Evolutionary conservation across 2,797 vertebrate genomes (phyloP).

Genomic region (Glyptemys insculpta): DNA sequence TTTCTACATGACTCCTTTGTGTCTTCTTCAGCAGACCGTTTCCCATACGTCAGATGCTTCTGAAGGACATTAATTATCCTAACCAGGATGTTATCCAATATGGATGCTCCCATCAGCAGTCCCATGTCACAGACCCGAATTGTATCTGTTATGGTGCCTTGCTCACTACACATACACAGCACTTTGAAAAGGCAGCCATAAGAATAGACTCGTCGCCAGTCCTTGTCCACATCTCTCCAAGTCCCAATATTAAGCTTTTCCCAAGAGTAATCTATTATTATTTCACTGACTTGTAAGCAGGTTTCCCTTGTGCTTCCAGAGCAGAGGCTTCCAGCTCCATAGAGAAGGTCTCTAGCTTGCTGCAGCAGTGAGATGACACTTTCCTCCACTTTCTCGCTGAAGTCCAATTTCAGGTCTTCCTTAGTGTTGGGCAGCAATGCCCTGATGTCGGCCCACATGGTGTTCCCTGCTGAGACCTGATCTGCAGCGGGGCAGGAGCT

Average conservation of each 20-base stretch:
- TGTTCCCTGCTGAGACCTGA: fast-evolving
- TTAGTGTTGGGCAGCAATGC: slow-evolving; percentile 78
- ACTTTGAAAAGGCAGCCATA: slow-evolving; percentile 91
- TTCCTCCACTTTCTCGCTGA: slow-evolving; percentile 81
- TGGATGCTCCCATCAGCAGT: slow-evolving; percentile 89
- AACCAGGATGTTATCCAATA: slow-evolving; percentile 86
- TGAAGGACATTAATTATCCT: slow-evolving; percentile 83
- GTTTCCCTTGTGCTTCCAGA: not conserved
- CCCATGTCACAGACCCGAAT: slow-evolving; percentile 90
- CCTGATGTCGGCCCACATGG: slow-evolving; percentile 81
- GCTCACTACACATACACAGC: slow-evolving; percentile 79
- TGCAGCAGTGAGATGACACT: slow-evolving; percentile 80
- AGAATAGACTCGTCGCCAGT: slow-evolving; percentile 90
- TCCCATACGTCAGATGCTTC: slow-evolving; percentile 51
- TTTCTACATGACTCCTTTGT: slow-evolving; percentile 76
- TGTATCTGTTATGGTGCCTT: slow-evolving; percentile 72
- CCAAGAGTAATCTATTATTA: slow-evolving; percentile 90
- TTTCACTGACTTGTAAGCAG: slow-evolving; percentile 80
- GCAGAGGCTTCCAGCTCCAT: slow-evolving; percentile 22
- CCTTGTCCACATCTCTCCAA: slow-evolving; percentile 89
- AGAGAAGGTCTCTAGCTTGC: slow-evolving; percentile 80
- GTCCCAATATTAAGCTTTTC: slow-evolving; percentile 91
- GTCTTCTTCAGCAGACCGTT: slow-evolving; percentile 14
- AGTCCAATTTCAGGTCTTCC: slow-evolving; percentile 81
- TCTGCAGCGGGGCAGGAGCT: not conserved